Base-by-base conservation (phyloP, 2,113 vertebrate species). In the Podilymbus podiceps region DNA sequence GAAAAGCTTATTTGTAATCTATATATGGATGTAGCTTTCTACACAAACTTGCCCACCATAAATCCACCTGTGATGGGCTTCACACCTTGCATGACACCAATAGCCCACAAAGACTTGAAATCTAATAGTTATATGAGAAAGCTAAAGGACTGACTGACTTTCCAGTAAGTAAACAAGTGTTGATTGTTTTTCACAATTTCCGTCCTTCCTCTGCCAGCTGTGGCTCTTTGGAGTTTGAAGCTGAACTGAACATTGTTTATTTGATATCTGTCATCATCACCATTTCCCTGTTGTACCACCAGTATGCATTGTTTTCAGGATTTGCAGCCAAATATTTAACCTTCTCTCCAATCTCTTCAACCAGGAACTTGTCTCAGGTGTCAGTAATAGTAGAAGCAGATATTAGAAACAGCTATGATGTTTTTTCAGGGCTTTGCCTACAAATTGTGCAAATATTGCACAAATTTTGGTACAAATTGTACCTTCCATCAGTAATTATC, bases 401-500 rank as follows among this genome's bases (percentile, higher is more conserved):
- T 12, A 27, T 24, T 35, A n/a, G 27, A 73, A 74, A 42, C 0
- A 53, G 3, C 15, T 82, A 12, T 35, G 19, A 4, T 75, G 19
- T 7, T 75, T 89, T 89, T 62, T 50, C 78, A 69, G 23, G 17
- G 22, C 4, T 82, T 93, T 46, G 42, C 24, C 49, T 79, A 76
- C 16, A 53, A 15, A 50, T 25, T 0, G 0, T 33, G 28, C 15
- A 38, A 38, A 38, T 38, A 38, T 38, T 38, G 38, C 38, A 38
- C 38, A 38, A 38, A 38, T 38, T 38, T 38, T 38, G 38, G 38
- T 79, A 76, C 16, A 53, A 15, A 50, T 25, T 0, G 0, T 33
- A 25, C 9, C 16, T 64, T 64, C 12, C 5, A 10, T 22, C 33
- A 18, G 27, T 19, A 72, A 31, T n/a, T 63, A 20, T 9, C 20